phyloP scores from a whole-genome alignment of 2,113 vertebrate genomes.

The Hippocampus guttulatus region DNA sequence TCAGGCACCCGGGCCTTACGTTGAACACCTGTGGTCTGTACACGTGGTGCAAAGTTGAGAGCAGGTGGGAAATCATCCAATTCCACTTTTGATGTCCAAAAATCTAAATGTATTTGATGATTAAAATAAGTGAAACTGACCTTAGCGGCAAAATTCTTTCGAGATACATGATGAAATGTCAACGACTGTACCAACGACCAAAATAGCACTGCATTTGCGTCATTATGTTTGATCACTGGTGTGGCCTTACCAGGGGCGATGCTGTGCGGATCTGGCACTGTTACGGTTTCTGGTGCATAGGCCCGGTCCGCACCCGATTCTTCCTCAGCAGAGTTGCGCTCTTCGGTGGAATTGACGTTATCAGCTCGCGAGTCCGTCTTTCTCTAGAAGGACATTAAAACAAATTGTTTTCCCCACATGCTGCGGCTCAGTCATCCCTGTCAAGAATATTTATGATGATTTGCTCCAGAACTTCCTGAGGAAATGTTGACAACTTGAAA shows the following conservation, averaged over 20 bases:
- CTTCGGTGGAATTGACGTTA: constrained; percentile 60
- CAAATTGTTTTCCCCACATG: neutral
- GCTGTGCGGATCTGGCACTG: constrained; percentile 77
- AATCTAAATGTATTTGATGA: too few relatives aligned
- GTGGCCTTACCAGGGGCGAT: constrained; percentile 85
- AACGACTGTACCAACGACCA: too few relatives aligned
- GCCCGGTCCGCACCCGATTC: constrained; percentile 55
- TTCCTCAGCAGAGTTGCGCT: constrained; percentile 50
- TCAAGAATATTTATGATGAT: constrained; percentile 59
- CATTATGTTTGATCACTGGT: neutral
- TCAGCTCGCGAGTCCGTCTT: constrained; percentile 44
- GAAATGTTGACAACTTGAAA: constrained; percentile 71
- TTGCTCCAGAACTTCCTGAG: constrained; percentile 64
- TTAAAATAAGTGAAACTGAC: too few relatives aligned
- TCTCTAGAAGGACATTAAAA: constrained; percentile 27
- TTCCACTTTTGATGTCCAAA: too few relatives aligned
- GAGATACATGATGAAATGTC: too few relatives aligned
- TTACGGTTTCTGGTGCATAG: constrained; percentile 69
- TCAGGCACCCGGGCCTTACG: too few relatives aligned
- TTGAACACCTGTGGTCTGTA: too few relatives aligned
- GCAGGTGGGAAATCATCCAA: too few relatives aligned
- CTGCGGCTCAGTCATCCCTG: constrained; percentile 32
- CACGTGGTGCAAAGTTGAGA: too few relatives aligned
- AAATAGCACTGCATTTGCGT: neutral
- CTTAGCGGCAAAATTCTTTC: too few relatives aligned